Conservation (phyloP, 2,797 vertebrate genomes). For the Poecilia picta region DNA sequence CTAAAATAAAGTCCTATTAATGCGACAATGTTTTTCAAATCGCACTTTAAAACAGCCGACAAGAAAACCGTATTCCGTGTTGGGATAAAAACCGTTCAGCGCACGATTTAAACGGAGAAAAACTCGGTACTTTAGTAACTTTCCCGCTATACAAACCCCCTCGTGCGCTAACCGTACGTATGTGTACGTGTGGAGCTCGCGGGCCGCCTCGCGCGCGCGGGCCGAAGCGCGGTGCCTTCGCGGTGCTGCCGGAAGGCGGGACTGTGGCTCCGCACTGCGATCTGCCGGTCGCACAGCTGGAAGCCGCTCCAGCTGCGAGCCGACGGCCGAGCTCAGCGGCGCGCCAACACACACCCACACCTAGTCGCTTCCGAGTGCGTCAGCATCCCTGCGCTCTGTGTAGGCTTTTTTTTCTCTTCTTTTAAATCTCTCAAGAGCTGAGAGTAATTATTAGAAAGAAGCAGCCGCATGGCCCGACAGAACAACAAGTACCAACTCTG, state of each 20-base stretch:
- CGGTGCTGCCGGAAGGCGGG: slow-evolving; percentile 65
- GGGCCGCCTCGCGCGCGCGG: neutral
- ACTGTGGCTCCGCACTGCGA: slow-evolving; percentile 63
- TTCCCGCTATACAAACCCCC: neutral
- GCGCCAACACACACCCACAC: slow-evolving; percentile 11
- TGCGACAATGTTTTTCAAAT: neutral
- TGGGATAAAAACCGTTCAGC: neutral
- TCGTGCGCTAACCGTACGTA: neutral
- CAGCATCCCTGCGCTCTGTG: neutral
- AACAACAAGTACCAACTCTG: slow-evolving; percentile 9
- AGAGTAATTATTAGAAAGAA: neutral
- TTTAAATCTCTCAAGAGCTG: neutral
- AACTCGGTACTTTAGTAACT: neutral
- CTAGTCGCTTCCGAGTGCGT: slow-evolving; percentile 26
- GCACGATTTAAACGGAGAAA: neutral
- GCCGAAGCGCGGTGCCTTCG: slow-evolving; percentile 31
- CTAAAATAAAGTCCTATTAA: neutral
- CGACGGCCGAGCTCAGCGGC: slow-evolving; percentile 38
- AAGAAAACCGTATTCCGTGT: neutral
- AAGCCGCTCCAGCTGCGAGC: slow-evolving; percentile 52
- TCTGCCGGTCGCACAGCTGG: slow-evolving; percentile 55
- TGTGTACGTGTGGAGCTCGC: neutral
- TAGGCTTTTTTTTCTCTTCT: neutral
- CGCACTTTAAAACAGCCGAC: no score
- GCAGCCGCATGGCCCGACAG: slow-evolving; percentile 10